Percentiles rank a stretch among this genome's conserved stretches.
phyloP scores from a whole-genome alignment of 2,113 vertebrate genomes.

The Lepus timidus region DNA sequence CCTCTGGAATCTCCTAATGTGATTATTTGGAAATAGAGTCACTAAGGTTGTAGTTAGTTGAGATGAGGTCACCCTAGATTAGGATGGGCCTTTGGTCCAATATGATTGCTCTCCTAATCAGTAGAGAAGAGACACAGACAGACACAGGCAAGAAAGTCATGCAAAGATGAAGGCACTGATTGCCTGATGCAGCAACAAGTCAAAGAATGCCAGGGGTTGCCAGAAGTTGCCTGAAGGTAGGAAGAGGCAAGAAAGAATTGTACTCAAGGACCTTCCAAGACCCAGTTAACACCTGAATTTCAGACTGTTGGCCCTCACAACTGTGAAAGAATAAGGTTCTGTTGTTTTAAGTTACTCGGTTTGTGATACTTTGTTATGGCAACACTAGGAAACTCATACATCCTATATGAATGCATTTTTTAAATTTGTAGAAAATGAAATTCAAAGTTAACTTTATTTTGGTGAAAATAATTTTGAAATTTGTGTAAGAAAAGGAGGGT shows the following conservation, averaged over 20 bases:
- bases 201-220: too few relatives aligned
- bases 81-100: neutral
- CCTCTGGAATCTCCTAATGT: neutral
- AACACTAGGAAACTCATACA: neutral
- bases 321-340: neutral
- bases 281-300: neutral
- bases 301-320: neutral
- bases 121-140: neutral
- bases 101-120: neutral
- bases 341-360: neutral
- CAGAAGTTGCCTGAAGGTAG: neutral
- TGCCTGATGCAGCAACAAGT: rapidly evolving
- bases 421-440: too few relatives aligned
- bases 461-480: too few relatives aligned
- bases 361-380: too few relatives aligned
- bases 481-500: too few relatives aligned
- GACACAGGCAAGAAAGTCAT: neutral
- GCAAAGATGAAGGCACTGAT: neutral
- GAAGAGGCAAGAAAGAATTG: neutral
- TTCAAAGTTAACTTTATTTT: too few relatives aligned
- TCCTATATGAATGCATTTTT: neutral
- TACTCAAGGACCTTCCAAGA: neutral
- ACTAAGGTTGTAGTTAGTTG: neutral
- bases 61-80: neutral
- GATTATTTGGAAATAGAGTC: neutral